Base-by-base conservation (phyloP, 2,888 invertebrate genomes). In the Tribolium freemani region DNA sequence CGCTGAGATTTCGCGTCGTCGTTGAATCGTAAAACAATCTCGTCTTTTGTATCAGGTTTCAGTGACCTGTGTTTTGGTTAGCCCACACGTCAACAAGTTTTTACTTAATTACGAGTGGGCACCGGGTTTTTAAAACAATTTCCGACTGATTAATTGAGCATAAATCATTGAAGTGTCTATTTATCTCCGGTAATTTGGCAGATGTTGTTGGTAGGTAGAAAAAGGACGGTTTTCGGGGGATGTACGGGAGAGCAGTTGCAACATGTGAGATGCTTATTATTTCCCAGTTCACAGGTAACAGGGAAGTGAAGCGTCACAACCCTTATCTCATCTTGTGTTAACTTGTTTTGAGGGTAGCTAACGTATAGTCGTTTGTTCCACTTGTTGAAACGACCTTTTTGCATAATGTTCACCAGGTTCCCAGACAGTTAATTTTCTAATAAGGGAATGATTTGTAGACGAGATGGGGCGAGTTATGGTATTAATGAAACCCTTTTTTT, bases 201-300 rank as follows among this genome's bases (percentile, higher is more conserved):
- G 70, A 61, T 70, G 70, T 70, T 16, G 16, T 63, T 44, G 10
- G 9, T n/a, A 56, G 53, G 30, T 44, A 48, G 11, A 50, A 11
- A 31, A 46, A 13, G 5, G 5, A 44, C 31, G 11, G 5, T 44
- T 44, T 58, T 10, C 9, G 67, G 46, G 53, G 63, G 63, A 58
- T 46, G 44, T 30, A 45, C 30, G 5, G 45, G 71, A 46, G 53
- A 53, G 58, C 73, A 76, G 76, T 75, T 76, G 73, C 73, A 73
- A 64, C 72, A 73, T 69, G 73, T 73, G 75, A 73, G 71, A 71
- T 50, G 71, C 56, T 71, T 71, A 71, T 71, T 71, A 71, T 66
- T 70, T 71, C 64, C 64, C 73, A 53, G 69, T 73, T 72, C 75
- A 69, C 75, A 74, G 75, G 74, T 77, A 77, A 76, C 68, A 69